Conservation (phyloP, 2,797 vertebrate genomes). For the Bradypus variegatus region DNA sequence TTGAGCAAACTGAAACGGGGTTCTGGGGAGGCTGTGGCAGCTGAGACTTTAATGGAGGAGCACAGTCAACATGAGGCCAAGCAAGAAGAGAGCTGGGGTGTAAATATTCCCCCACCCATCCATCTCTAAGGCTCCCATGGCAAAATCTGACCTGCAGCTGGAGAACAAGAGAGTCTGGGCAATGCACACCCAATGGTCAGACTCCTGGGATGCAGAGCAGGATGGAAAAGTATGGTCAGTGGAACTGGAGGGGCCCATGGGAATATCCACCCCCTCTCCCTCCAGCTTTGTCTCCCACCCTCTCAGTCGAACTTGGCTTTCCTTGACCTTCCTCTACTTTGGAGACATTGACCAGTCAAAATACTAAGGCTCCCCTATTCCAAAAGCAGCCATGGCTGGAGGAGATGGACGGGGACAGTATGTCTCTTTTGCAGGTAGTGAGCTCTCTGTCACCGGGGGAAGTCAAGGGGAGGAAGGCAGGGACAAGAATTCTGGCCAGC, state of each 20-base stretch:
- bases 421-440: background rate
- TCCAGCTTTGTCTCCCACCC: background rate
- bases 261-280: background rate
- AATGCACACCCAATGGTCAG: background rate
- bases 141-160: background rate
- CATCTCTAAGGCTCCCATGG: background rate
- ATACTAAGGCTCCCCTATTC: background rate
- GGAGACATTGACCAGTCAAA: background rate
- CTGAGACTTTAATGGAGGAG: background rate
- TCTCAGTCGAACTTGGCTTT: background rate
- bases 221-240: too few species aligned
- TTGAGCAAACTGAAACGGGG: too few species aligned
- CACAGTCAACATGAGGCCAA: background rate
- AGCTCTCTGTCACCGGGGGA: background rate
- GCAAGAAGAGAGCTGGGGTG: background rate
- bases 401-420: background rate
- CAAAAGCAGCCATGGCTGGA: background rate
- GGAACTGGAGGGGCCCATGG: background rate
- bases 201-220: background rate
- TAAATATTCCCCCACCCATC: too few species aligned
- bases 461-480: background rate
- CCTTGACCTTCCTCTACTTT: background rate
- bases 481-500: background rate
- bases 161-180: background rate
- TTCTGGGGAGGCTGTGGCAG: background rate